Conservation (phyloP, 2,113 vertebrate genomes). For the Dinomys branickii region DNA sequence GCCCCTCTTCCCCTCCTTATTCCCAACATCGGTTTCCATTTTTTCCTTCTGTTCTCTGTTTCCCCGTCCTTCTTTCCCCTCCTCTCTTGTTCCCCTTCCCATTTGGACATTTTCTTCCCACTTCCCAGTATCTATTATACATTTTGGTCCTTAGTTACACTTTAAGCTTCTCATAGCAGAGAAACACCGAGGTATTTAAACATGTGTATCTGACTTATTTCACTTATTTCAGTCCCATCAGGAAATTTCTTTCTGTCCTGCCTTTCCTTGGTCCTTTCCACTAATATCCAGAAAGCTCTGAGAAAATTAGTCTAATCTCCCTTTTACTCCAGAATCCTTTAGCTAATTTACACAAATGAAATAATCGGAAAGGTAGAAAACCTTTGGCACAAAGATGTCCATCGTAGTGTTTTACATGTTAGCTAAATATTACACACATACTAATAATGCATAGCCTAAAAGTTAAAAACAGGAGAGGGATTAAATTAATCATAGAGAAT, state of each 20-base stretch:
- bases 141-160: not conserved
- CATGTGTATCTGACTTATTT: not conserved
- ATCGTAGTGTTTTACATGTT: not conserved
- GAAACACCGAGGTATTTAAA: not conserved
- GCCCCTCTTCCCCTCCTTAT: not conserved
- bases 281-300: not conserved
- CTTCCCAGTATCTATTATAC: not conserved
- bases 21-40: not conserved
- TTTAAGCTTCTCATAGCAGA: not conserved
- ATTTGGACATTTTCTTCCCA: not conserved
- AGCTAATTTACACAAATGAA: not conserved
- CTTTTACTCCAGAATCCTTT: not conserved
- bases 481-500: not conserved
- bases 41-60: not conserved
- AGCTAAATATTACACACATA: not conserved
- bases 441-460: not conserved
- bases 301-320: not conserved
- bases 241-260: not conserved
- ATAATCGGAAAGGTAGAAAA: not conserved
- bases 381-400: conserved; percentile 9
- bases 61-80: not conserved
- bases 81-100: not conserved
- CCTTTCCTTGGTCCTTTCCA: not conserved
- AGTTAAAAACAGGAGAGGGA: not conserved
- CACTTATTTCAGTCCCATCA: not conserved